Evolutionary conservation across 2,113 vertebrate genomes (phyloP), one percentile per base, ranked within the genome.

Genomic region (Sphyrna mokarran): DNA sequence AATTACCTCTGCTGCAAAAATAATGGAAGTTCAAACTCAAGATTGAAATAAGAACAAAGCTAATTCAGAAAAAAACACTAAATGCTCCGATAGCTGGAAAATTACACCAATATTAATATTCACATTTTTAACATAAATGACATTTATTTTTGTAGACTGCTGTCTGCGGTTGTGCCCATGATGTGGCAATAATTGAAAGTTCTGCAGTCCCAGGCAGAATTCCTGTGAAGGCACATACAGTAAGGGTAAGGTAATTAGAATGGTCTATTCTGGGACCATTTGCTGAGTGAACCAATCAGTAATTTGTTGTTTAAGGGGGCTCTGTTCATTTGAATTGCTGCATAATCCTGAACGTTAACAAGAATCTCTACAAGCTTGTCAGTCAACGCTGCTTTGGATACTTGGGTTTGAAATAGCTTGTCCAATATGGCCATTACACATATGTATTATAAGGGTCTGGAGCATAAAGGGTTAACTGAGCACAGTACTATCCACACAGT

Each of bases 221-320:
- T 93, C 18, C 89, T 63, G 18, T 93, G 89, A 66, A 68, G n/a
- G 61, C 66, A 93, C 61, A 37, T 22, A 93, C 58, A 66, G 68
- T 93, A 93, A 93, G 40, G 61, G 66, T 66, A 18, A 66, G 89
- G 89, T 68, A 93, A 93, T 93, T 93, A 93, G 58, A 93, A 66
- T 93, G 89, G 58, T 66, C 33, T 1, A n/a, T 93, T 93, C n/a
- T 48, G 94, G 94, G 94, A 95, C 29, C 94, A 70, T 95, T 95
- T 95, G 37, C 14, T 54, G 69, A 54, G 23, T 48, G 94, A 95
- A 95, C 68, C 69, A 95, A 5, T 54, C 68, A 29, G 68, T 72
- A 95, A 72, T 95, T 95, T 95, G 68, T 70, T 76, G 69, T 69
- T 40, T n/a, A 43, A 11, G 93, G 66, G 68, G 43, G 63, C 89